Percentiles rank a stretch among this genome's conserved stretches.
Conservation (phyloP, 35 echinoderm and acorn worm species). For the Apostichopus californicus region DNA sequence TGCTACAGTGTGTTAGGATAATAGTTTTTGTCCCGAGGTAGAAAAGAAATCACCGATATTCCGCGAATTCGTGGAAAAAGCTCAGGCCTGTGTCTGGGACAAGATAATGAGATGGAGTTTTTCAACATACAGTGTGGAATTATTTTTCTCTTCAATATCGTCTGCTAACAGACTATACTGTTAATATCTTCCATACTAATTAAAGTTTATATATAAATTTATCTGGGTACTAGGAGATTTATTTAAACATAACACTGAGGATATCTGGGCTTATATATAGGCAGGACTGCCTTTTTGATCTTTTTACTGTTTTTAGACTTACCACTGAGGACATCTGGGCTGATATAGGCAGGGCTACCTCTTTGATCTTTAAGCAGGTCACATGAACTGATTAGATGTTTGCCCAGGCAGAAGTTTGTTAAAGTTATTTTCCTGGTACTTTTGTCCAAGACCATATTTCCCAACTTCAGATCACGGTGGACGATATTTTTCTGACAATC, state of each 20-base stretch:
- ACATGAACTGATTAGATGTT: conserved; percentile 86
- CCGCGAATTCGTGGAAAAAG: no score
- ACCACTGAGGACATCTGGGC: conserved; percentile 98
- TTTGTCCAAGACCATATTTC: conserved; percentile 95
- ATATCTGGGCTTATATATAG: conserved; percentile 99
- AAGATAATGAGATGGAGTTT: no score
- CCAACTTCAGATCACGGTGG: conserved; percentile 92
- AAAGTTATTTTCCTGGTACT: conserved; percentile 79
- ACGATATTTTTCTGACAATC: conserved; percentile 94
- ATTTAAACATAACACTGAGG: conserved; percentile 67
- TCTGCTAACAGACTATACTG: no score
- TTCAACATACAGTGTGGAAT: no score
- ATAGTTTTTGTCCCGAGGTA: no score
- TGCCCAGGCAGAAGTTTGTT: conserved; percentile 98
- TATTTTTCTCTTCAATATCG: no score
- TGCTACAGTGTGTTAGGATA: no score
- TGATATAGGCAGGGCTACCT: conserved; percentile 98
- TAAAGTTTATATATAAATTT: background rate
- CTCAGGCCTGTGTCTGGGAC: no score
- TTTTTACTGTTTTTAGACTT: conserved; percentile 13
- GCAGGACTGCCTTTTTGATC: conserved; percentile 87
- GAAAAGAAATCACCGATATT: no score
- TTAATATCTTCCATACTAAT: background rate
- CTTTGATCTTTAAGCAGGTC: conserved; percentile 96
- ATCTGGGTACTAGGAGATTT: no score